Percentiles rank a stretch among this genome's conserved stretches.
Conservation (phyloP, 2,888 invertebrate species). For the Nomada ruficornis region DNA sequence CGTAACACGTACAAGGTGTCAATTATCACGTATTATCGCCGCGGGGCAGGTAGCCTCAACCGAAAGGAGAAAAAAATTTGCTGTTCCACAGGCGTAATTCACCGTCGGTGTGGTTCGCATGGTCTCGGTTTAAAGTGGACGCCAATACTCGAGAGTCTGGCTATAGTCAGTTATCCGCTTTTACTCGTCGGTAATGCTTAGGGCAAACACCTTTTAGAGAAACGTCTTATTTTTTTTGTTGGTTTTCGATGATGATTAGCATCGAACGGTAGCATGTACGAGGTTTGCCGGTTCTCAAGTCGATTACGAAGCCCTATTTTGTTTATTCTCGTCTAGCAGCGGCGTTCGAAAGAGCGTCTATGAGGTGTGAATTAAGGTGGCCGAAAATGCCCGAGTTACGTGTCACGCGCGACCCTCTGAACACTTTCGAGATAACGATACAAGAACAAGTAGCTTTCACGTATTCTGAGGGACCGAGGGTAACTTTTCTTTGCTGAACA, state of each 20-base stretch:
- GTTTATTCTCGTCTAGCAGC: constrained; percentile 55
- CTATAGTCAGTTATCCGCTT: constrained; percentile 64
- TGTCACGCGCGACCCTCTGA: constrained; percentile 16
- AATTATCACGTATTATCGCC: constrained; percentile 82
- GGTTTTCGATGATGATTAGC: constrained; percentile 83
- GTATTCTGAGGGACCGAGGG: neutral
- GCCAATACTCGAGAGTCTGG: constrained; percentile 49
- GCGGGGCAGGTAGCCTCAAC: constrained; percentile 72
- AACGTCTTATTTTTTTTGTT: constrained; percentile 76
- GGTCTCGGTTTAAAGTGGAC: constrained; percentile 54
- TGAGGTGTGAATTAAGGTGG: constrained; percentile 77
- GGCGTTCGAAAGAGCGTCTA: constrained; percentile 68
- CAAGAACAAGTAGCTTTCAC: neutral
- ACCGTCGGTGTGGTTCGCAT: constrained; percentile 34
- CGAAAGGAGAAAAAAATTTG: constrained; percentile 63
- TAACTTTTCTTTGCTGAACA: neutral
- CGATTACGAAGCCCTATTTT: constrained; percentile 60
- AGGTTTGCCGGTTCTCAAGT: constrained; percentile 47
- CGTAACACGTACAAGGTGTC: constrained; percentile 75
- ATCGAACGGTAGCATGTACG: constrained; percentile 70
- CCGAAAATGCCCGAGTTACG: constrained; percentile 70
- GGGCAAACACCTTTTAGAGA: constrained; percentile 82
- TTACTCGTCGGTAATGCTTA: constrained; percentile 76
- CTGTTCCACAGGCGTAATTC: constrained; percentile 54
- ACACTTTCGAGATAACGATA: neutral